Base-by-base conservation (phyloP, 2,888 invertebrate genomes). In the Leptura quadrifasciata region DNA sequence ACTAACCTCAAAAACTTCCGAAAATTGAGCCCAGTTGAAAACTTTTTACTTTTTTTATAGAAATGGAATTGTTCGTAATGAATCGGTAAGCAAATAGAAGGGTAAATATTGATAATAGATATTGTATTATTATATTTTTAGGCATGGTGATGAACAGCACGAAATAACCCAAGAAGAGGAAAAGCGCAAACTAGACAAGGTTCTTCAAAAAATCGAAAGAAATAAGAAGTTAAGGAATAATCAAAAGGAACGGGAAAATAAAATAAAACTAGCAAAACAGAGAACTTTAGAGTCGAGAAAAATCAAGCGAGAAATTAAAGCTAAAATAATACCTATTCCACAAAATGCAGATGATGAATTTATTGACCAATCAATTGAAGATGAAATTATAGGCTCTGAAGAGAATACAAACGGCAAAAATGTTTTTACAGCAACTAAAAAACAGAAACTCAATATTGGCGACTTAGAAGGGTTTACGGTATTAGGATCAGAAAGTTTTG, bases 401-500 rank as follows among this genome's bases (percentile, higher is more conserved):
- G 63, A 67, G 24, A 70, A 20, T 12, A 60, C 68, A 9, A 47
- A 57, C 57, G 61, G 69, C 21, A 15, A 17, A 74, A 52, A 57
- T 76, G 57, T 77, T 61, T 71, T 67, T 75, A 64, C 71, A 80
- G 70, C 87, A 79, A 82, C 74, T 60, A 81, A 87, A 76, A 88
- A 82, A 83, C 74, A 35, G 76, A 86, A 77, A 84, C 81, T 83
- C 75, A 80, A 80, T 72, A 81, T 76, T n/a, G 80, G 81, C 24
- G 78, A 81, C 21, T 80, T 88, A 73, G 91, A 92, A 82, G 91
- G 90, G 21, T 95, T 94, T 84, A 93, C 94, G 84, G 91, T 95
- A 20, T 90, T 96, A 67, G 95, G 95, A 6, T 91, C 90, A 72
- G 92, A 92, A 83, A 92, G 91, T 75, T 91, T 92, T 85, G 90